Evolutionary conservation across 2,113 vertebrate genomes (phyloP).

Genomic region (Micronycteris hirsuta): DNA sequence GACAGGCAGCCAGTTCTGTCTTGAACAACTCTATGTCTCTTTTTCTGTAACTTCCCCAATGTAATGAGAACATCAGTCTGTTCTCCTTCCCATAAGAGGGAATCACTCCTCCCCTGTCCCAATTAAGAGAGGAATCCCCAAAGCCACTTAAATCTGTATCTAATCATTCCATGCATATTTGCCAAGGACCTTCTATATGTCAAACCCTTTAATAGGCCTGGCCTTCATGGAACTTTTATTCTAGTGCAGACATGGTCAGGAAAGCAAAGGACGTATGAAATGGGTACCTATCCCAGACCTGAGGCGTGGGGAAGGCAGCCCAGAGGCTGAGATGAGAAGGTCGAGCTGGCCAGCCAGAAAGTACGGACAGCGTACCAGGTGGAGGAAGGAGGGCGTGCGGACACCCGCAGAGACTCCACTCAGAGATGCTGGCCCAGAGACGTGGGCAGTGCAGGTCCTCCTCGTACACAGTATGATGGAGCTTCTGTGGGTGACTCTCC

Average conservation of each 20-base stretch:
- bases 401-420: neutral
- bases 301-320: neutral
- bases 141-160: slow-evolving; percentile 13
- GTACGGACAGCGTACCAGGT: neutral
- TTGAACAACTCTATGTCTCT: neutral
- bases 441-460: rapidly evolving
- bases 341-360: neutral
- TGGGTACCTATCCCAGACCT: neutral
- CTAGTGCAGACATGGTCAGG: neutral
- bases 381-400: neutral
- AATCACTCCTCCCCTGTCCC: neutral
- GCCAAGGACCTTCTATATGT: neutral
- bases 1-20: neutral
- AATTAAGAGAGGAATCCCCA: neutral
- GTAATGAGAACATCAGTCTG: neutral
- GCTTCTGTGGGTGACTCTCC: neutral
- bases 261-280: neutral
- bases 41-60: neutral
- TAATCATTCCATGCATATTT: slow-evolving; percentile 9
- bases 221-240: neutral
- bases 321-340: neutral
- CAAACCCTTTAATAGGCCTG: neutral
- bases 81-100: neutral
- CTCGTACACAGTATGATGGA: rapidly evolving
- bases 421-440: neutral